Percentiles rank a stretch among this genome's conserved stretches.
These are phyloP conservation scores for Crocodylus rhombifer DNA, from an alignment of 2,797 vertebrate genomes.

Conservation along the genomic window DNA sequence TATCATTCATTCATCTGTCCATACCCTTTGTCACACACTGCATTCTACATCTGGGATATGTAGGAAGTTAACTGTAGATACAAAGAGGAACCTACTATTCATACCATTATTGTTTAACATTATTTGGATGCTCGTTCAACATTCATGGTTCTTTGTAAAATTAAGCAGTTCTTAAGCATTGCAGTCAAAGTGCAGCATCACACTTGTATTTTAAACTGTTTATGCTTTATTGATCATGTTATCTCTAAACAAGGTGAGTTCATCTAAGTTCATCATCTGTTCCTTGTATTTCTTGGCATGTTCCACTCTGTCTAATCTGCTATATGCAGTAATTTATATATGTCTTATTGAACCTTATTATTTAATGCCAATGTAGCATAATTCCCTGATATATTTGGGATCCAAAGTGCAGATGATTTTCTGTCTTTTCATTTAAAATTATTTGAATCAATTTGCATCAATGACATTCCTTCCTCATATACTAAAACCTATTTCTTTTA, in stretches of 20 bases:
- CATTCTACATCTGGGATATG: background rate
- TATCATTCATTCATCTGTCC: too few relatives aligned
- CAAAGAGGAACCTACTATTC: background rate
- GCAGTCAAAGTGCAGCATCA: background rate
- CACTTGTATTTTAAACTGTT: constrained; percentile 42
- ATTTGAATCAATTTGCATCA: constrained; percentile 43
- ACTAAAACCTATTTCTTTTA: constrained; percentile 24
- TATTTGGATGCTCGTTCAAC: background rate
- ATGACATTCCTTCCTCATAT: background rate
- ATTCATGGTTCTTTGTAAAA: constrained; percentile 6
- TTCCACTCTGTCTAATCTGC: constrained; percentile 25
- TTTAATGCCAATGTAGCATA: background rate
- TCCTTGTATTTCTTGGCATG: constrained; percentile 44
- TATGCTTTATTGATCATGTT: constrained; percentile 46
- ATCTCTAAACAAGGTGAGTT: constrained; percentile 69
- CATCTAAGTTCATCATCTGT: constrained; percentile 41
- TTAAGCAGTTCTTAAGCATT: background rate
- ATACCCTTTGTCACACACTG: background rate
- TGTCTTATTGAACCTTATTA: background rate
- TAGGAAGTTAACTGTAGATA: background rate
- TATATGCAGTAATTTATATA: background rate
- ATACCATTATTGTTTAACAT: background rate
- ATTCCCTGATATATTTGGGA: constrained; percentile 12
- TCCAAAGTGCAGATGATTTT: constrained; percentile 54
- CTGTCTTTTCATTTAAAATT: constrained; percentile 57